Evolutionary conservation across 2,888 invertebrate genomes (phyloP).

Genomic region (Unio pictorum): DNA sequence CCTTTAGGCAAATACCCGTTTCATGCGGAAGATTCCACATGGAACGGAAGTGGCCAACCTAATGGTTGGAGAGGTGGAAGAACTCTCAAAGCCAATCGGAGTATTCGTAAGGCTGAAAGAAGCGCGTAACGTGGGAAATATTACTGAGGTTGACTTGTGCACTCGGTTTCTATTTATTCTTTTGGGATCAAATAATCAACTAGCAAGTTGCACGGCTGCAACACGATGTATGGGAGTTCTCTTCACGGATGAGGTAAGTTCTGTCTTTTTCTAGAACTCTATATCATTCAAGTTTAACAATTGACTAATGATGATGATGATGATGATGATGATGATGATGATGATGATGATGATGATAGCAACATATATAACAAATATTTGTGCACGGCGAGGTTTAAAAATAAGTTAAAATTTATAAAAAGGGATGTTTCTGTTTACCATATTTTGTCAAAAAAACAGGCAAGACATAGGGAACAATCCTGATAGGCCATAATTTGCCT

Average conservation of each 20-base stretch:
- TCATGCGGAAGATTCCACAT: slow-evolving; percentile 87
- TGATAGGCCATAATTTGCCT: too few species aligned
- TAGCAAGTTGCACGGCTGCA: slow-evolving; percentile 85
- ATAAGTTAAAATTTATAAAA: too few species aligned
- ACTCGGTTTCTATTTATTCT: slow-evolving; percentile 91
- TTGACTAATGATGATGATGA: too few species aligned
- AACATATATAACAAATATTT: too few species aligned
- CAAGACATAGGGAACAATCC: too few species aligned
- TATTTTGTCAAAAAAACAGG: too few species aligned
- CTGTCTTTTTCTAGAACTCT: slow-evolving; percentile 76
- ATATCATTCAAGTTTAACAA: too few species aligned
- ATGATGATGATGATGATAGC: too few species aligned
- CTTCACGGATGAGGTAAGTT: slow-evolving; percentile 88
- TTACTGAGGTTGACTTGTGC: slow-evolving; percentile 91
- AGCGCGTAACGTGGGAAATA: slow-evolving; percentile 90
- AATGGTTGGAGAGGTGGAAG: slow-evolving; percentile 96
- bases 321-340: too few species aligned
- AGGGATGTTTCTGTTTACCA: too few species aligned
- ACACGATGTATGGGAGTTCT: slow-evolving; percentile 94
- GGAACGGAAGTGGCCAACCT: slow-evolving; percentile 99
- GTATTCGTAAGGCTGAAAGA: slow-evolving; percentile 91
- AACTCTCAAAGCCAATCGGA: slow-evolving; percentile 90
- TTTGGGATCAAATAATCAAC: slow-evolving; percentile 80
- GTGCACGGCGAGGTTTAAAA: too few species aligned
- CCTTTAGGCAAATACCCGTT: slow-evolving; percentile 54